Evolutionary conservation across 2,888 invertebrate genomes (phyloP).

Genomic region (Rugalucina vietnamica): DNA sequence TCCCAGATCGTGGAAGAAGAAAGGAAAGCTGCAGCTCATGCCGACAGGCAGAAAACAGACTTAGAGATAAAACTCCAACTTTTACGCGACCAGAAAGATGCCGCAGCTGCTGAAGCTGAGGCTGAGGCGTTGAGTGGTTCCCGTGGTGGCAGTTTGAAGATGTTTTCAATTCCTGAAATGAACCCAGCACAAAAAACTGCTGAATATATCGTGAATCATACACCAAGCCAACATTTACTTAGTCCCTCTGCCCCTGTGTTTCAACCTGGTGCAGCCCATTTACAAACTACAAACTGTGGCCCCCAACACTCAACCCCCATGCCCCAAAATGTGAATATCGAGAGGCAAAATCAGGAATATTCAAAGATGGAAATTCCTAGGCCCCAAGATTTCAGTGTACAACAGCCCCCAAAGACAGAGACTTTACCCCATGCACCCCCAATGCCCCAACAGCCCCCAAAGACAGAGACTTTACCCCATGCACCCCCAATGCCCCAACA

Average conservation of each 20-base stretch:
- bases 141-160: not conserved
- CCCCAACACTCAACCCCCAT: not conserved
- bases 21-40: not conserved
- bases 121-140: conserved; percentile 2
- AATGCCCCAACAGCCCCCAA: too few relatives aligned
- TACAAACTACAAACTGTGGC: too few relatives aligned
- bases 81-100: not conserved
- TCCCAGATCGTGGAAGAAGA: conserved; percentile 16
- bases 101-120: conserved; percentile 5
- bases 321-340: not conserved
- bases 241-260: not conserved
- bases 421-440: too few relatives aligned
- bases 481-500: not conserved
- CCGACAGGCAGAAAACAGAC: conserved; percentile 18
- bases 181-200: not conserved
- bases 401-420: too few relatives aligned
- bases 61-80: conserved; percentile 11
- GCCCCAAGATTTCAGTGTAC: not conserved
- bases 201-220: not conserved
- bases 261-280: too few relatives aligned
- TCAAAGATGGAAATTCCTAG: not conserved
- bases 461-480: too few relatives aligned
- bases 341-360: too few relatives aligned
- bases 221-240: too few relatives aligned
- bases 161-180: not conserved